phyloP scores from a whole-genome alignment of 1,140 invertebrate genomes.

The Stegodyphus dumicola region DNA sequence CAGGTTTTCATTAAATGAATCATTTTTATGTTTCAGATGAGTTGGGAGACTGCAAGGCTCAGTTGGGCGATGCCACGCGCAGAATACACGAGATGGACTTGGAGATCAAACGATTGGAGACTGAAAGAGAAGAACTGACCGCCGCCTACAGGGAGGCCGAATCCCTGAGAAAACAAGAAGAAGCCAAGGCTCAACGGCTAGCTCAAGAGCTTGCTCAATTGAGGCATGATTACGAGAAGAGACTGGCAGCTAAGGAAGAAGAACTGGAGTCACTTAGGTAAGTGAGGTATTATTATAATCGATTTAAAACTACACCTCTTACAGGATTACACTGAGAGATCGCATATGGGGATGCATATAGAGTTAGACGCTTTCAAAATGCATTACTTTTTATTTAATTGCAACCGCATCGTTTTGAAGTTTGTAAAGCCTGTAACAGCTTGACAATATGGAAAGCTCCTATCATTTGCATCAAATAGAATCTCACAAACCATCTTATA shows the following conservation, averaged over 20 bases:
- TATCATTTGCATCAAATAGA: too few species aligned
- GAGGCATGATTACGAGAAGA: constrained; percentile 92
- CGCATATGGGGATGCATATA: too few species aligned
- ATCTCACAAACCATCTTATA: too few species aligned
- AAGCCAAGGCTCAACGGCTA: constrained; percentile 87
- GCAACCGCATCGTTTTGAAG: too few species aligned
- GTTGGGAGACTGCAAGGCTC: constrained; percentile 88
- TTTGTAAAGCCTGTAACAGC: too few species aligned
- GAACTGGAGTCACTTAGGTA: constrained; percentile 93
- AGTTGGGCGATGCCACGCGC: constrained; percentile 89
- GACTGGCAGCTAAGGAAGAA: constrained; percentile 92
- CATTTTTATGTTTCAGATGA: constrained; percentile 77
- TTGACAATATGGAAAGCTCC: too few species aligned
- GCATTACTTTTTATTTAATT: too few species aligned
- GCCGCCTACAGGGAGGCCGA: constrained; percentile 97
- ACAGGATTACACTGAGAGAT: too few species aligned
- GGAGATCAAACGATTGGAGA: constrained; percentile 94
- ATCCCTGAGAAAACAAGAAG: constrained; percentile 93
- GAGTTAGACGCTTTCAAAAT: too few species aligned
- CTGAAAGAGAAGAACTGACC: constrained; percentile 95
- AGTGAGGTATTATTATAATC: constrained; percentile 66
- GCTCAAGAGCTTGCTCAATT: constrained; percentile 88
- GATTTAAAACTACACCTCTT: neutral
- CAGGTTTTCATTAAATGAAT: neutral
- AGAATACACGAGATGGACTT: constrained; percentile 94